These are phyloP conservation scores for Aphidius ervi DNA, from an alignment of 1,140 invertebrate genomes.

Conservation along the genomic window DNA sequence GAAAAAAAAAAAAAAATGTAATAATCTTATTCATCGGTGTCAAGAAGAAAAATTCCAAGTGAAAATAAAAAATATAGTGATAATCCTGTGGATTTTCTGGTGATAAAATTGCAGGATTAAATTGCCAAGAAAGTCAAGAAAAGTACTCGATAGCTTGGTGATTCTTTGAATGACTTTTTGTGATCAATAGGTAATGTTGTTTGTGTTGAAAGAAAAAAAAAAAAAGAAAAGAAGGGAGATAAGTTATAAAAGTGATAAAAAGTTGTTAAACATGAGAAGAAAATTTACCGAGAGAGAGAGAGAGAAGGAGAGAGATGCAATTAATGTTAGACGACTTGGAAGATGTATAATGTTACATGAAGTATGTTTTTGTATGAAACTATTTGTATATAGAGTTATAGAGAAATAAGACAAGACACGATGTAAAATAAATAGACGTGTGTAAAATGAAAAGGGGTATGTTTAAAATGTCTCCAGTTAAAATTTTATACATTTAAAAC, in stretches of 20 bases:
- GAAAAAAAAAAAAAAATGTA: background rate
- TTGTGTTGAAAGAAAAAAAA: constrained; percentile 7
- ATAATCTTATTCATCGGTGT: no score
- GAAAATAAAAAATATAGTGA: no score
- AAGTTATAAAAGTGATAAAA: no score
- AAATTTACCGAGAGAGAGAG: background rate
- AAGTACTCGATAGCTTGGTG: constrained; percentile 9
- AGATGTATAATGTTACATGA: constrained; percentile 22
- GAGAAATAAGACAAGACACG: no score
- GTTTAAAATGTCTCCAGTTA: constrained; percentile 15
- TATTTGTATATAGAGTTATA: background rate
- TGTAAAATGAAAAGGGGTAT: constrained; percentile 4
- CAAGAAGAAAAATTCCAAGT: no score
- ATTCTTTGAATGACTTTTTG: constrained; percentile 20
- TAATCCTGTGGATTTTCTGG: no score
- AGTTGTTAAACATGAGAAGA: background rate
- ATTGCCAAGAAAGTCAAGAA: background rate
- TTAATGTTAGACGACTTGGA: constrained; percentile 19
- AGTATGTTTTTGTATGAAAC: constrained; percentile 16
- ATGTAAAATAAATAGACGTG: no score
- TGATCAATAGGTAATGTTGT: constrained; percentile 22
- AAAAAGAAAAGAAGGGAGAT: no score
- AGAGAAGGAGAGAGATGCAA: constrained; percentile 15
- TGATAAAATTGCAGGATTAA: background rate
- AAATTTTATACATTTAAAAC: constrained; percentile 15